These are phyloP conservation scores for Neopipo cinnamomea DNA, from an alignment of 2,113 vertebrate genomes.

Conservation along the genomic window DNA sequence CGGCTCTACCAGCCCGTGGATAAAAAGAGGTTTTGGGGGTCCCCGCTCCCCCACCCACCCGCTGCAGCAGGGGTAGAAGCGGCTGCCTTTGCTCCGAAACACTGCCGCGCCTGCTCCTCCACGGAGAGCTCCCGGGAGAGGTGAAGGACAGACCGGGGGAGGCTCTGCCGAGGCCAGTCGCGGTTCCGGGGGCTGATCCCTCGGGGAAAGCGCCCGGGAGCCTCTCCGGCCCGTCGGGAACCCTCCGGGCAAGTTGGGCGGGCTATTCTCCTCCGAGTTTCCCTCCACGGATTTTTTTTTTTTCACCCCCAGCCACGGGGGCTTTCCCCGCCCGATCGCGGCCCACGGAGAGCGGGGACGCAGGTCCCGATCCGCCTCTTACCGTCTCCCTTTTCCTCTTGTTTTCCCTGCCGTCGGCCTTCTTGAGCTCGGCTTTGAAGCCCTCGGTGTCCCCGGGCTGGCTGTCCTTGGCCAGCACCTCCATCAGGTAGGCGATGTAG, in stretches of 20 bases:
- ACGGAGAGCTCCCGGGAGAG: not conserved
- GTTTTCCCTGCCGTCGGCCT: slow-evolving; percentile 84
- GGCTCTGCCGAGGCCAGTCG: not conserved
- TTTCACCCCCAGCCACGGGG: rapidly evolving
- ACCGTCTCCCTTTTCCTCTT: slow-evolving; percentile 91
- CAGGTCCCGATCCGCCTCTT: slow-evolving; percentile 35
- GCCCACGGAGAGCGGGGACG: not conserved
- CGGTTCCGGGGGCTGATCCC: not conserved
- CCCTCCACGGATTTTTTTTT: too few relatives aligned
- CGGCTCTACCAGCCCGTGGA: not conserved
- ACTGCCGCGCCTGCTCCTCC: not conserved
- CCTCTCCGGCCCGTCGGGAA: not conserved
- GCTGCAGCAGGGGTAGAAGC: not conserved
- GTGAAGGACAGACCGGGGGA: not conserved
- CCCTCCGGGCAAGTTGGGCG: not conserved
- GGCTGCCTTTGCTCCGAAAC: not conserved
- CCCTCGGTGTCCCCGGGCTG: slow-evolving; percentile 85
- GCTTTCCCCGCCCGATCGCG: not conserved
- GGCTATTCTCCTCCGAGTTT: not conserved
- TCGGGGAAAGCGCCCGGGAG: not conserved
- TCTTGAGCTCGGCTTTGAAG: slow-evolving; percentile 94
- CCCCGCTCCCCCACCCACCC: not conserved
- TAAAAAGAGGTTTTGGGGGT: not conserved
- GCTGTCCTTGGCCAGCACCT: slow-evolving; percentile 90
- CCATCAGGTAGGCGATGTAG: slow-evolving; percentile 99